Percentiles rank a stretch among this genome's conserved stretches.
These are phyloP conservation scores for Polyodon spathula DNA, from an alignment of 2,113 vertebrate genomes.

Conservation along the genomic window DNA sequence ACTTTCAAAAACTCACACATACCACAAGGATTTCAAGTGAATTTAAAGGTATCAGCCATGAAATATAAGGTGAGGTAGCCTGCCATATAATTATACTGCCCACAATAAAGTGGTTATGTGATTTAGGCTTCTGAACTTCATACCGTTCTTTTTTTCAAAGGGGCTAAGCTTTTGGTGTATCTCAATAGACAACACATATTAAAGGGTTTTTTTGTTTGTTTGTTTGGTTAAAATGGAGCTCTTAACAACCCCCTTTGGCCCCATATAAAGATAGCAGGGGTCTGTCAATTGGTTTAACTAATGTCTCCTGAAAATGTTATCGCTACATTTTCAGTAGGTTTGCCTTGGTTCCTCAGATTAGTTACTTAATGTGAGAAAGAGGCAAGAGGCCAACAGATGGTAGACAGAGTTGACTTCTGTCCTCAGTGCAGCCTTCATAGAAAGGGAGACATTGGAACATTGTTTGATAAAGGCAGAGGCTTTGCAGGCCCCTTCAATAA, in stretches of 20 bases:
- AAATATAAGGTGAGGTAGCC: constrained; percentile 36
- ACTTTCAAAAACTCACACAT: constrained; percentile 32
- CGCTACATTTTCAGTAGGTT: background rate
- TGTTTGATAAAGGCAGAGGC: constrained; percentile 58
- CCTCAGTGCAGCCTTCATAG: constrained; percentile 66
- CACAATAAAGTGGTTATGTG: constrained; percentile 33
- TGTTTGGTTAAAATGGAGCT: too few species aligned
- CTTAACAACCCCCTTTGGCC: too few species aligned
- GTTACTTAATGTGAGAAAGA: constrained; percentile 62
- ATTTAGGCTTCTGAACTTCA: constrained; percentile 33
- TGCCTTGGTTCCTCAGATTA: constrained; percentile 14
- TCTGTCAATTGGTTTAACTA: background rate
- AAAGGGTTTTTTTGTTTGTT: too few species aligned
- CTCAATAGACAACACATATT: background rate
- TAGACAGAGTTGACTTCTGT: constrained; percentile 74
- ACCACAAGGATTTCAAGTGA: constrained; percentile 26
- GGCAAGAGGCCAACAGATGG: constrained; percentile 72
- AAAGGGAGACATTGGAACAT: constrained; percentile 58
- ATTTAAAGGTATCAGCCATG: constrained; percentile 38
- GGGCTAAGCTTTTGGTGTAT: background rate
- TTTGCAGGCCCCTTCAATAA: constrained; percentile 51
- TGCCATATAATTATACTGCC: constrained; percentile 42
- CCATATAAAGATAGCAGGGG: background rate
- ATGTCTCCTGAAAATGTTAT: background rate
- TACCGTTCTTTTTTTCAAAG: constrained; percentile 4